Evolutionary conservation across 2,113 vertebrate species (phyloP).

Genomic region (Gadus chalcogrammus): DNA sequence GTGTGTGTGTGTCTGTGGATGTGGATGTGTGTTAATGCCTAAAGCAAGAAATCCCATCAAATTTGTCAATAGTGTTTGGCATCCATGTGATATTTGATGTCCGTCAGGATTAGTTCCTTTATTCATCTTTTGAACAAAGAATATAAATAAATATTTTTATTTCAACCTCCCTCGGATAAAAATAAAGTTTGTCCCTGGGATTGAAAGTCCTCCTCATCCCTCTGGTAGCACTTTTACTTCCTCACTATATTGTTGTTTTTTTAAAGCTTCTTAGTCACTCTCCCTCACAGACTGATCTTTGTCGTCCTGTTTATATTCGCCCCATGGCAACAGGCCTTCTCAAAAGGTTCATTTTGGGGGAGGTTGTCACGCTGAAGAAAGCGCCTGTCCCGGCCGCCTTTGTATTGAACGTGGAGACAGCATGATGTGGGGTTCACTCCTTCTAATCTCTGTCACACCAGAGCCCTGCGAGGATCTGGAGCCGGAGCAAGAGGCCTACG

Average conservation of each 20-base stretch:
- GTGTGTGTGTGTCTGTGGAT: not conserved
- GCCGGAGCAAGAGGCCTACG: conserved; percentile 82
- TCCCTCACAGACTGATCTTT: not conserved
- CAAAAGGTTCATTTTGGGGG: conserved; percentile 17
- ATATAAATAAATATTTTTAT: too few species aligned
- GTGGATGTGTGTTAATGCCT: conserved; percentile 6
- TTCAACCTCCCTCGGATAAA: too few species aligned
- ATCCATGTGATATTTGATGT: too few species aligned
- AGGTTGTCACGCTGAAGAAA: conserved; percentile 18
- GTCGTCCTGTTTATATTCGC: not conserved
- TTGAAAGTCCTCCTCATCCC: too few species aligned
- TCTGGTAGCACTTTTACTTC: too few species aligned
- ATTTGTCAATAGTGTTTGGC: too few species aligned
- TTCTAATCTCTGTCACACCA: conserved; percentile 53
- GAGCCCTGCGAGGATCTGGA: conserved; percentile 81
- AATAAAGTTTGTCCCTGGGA: too few species aligned
- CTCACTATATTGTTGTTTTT: too few species aligned
- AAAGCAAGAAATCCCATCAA: too few species aligned
- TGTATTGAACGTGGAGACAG: conserved; percentile 3
- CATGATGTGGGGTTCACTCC: conserved; percentile 5
- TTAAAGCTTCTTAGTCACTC: too few species aligned
- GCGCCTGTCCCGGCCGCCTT: not conserved
- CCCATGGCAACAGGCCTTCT: not conserved
- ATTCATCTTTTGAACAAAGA: too few species aligned
- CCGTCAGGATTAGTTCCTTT: too few species aligned